These are phyloP conservation scores for Zonotrichia albicollis DNA, from an alignment of 2,797 vertebrate species.

Conservation along the genomic window DNA sequence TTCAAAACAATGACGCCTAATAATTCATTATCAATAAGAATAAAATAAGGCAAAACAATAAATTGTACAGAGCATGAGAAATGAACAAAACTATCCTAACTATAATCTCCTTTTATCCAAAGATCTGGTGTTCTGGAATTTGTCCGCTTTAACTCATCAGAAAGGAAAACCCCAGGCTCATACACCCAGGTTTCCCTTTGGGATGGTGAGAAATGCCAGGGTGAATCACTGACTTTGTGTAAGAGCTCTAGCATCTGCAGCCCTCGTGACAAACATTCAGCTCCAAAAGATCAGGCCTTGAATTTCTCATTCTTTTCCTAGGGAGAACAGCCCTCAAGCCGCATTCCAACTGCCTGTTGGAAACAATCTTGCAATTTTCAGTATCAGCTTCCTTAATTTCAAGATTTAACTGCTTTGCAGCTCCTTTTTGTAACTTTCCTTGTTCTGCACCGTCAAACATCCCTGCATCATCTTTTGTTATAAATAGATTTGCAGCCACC, in stretches of 20 bases:
- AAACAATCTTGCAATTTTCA: background rate
- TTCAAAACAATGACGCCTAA: background rate
- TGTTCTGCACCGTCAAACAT: background rate
- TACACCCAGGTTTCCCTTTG: background rate
- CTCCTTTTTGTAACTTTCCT: background rate
- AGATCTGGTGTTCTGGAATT: background rate
- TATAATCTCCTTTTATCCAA: background rate
- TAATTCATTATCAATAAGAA: background rate
- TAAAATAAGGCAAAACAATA: background rate
- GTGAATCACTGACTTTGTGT: background rate
- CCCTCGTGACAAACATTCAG: background rate
- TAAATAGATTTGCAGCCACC: background rate
- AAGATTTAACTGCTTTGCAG: background rate
- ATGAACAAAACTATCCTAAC: background rate
- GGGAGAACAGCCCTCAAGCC: background rate
- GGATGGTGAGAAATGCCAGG: background rate
- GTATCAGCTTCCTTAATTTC: background rate
- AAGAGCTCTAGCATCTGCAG: background rate
- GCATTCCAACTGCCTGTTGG: background rate
- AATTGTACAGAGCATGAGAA: background rate
- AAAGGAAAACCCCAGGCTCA: background rate
- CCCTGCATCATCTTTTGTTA: background rate
- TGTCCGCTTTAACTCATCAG: background rate
- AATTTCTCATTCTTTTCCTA: background rate
- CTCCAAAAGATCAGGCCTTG: background rate